Percentiles rank a stretch among this genome's conserved stretches.
Conservation (phyloP, 2,797 vertebrate genomes). For the Diceros bicornis region DNA sequence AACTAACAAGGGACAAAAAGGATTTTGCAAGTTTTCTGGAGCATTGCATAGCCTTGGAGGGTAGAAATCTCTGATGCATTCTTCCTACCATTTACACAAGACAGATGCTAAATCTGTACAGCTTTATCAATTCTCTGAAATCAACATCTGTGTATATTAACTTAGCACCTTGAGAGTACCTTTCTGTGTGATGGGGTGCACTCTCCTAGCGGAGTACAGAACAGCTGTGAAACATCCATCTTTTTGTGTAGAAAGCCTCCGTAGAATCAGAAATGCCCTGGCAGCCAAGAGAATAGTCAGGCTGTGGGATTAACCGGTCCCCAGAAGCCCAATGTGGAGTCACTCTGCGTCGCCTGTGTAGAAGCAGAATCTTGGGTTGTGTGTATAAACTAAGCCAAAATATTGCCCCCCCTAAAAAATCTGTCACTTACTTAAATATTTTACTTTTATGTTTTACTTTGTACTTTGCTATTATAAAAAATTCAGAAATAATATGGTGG, state of each 20-base stretch:
- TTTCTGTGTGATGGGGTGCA: not conserved
- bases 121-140: conserved; percentile 13
- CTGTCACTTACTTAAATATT: conserved; percentile 38
- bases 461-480: conserved; percentile 25
- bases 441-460: conserved; percentile 46
- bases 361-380: not conserved
- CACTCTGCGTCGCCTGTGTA: not conserved
- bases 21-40: conserved; percentile 64
- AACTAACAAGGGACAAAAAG: conserved; percentile 14
- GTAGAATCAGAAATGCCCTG: not conserved
- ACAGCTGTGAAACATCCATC: not conserved
- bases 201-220: not conserved
- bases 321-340: not conserved
- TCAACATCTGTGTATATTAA: not conserved
- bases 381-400: not conserved
- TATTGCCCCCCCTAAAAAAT: not conserved
- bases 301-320: not conserved
- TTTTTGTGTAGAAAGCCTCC: conserved; percentile 21
- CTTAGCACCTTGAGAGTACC: not conserved
- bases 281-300: not conserved
- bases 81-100: conserved; percentile 38
- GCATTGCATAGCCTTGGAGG: not conserved
- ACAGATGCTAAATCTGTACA: not conserved
- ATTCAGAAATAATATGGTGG: not conserved
- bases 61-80: conserved; percentile 1